Evolutionary conservation across 1,140 invertebrate genomes (phyloP), one percentile per base, ranked within the genome.

Genomic region (Trigoniulus corallinus): DNA sequence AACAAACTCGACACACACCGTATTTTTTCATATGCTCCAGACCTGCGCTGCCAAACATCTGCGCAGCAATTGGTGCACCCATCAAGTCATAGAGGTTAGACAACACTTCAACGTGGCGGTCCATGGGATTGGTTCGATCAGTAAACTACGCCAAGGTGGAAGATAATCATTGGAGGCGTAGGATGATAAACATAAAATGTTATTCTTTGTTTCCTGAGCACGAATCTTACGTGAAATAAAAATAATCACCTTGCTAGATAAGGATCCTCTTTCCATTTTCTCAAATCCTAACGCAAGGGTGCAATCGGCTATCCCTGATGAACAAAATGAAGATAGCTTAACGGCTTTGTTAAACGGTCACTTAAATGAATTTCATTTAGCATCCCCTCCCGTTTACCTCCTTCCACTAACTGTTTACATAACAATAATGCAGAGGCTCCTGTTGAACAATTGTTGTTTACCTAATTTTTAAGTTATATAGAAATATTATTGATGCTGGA

Each of bases 401-500:
- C 77, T 70, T 91, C 80, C 20, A 98, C 72, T 7, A 95, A 74
- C 65, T 97, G 88, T 62, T 93, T 93, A 0, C 80, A 91, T 60
- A 98, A 68, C 52, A 81, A 77, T 1, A 98, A 64, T 2, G 94
- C 94, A 48, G 84, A 88, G 0, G 93, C 88, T 12, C 95, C 95
- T 20, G 91, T 97, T 0, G 94, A 84, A 63, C 95, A 98, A 62
- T 96, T 96, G 63, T 98, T 99, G 67, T 98, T 97, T 0, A 97
- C 68, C 68, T 70, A 54, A 7, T 24, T 7, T 7, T 44, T 44
- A 39, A 39, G 18, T 13, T 39, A 39, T 39, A 39, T 39, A 39
- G 18, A 39, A 39, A 39, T 13, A 39, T 18, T 39, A 18, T 18
- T 39, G 37, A 39, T 13, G 12, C 12, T 39, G 18, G 18, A 39